A percentile compares a stretch with the other conserved stretches of the same genome.
phyloP scores from a whole-genome alignment of 2,797 vertebrate species.

The Protonibea diacanthus region DNA sequence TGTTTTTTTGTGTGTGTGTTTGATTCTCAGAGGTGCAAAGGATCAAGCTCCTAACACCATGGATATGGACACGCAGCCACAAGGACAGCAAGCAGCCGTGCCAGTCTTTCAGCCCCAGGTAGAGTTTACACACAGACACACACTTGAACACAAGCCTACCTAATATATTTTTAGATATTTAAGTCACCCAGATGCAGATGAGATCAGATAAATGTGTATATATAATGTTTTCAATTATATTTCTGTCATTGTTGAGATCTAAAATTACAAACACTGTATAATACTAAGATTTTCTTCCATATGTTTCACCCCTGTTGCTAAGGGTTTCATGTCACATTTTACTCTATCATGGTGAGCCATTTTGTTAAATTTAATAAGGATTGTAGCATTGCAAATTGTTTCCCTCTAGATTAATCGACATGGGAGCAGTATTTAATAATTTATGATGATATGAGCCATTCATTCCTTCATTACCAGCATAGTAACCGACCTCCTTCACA shows the following conservation, averaged over 20 bases:
- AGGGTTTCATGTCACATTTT: background rate
- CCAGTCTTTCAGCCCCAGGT: conserved; percentile 94
- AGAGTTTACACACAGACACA: conserved; percentile 29
- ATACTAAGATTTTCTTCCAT: background rate
- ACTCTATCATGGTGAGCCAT: background rate
- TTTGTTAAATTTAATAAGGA: background rate
- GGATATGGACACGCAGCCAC: conserved; percentile 96
- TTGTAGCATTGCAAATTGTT: background rate
- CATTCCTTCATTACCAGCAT: conserved; percentile 6
- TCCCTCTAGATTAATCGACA: background rate
- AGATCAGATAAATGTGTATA: background rate
- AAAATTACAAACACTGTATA: background rate
- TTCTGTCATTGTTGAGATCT: background rate
- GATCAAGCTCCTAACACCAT: conserved; percentile 85
- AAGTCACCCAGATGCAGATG: background rate
- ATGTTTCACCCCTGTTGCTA: background rate
- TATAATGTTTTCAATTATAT: background rate
- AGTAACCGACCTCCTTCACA: conserved; percentile 2
- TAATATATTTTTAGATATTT: background rate
- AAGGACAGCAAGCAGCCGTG: conserved; percentile 91
- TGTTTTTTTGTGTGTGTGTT: conserved; percentile 45
- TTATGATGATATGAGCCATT: background rate
- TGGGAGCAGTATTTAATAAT: background rate
- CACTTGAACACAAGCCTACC: background rate
- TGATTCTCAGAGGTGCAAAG: conserved; percentile 82